Evolutionary conservation across 2,888 invertebrate genomes (phyloP), one percentile per base, ranked within the genome.

Genomic region (Campoplex nolae): DNA sequence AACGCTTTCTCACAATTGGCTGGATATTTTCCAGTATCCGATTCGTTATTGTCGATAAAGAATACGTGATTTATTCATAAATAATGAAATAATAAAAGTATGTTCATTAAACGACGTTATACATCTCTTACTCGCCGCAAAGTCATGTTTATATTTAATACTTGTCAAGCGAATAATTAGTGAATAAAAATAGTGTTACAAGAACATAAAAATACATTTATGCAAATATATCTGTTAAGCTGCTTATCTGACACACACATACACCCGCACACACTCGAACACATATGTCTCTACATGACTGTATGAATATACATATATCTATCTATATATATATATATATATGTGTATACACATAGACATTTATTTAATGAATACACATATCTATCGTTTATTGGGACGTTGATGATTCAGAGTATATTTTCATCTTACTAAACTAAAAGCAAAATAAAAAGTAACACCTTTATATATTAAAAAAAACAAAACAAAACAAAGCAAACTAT

Each of bases 381-480:
- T 86, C 78, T 71, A 65, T 78, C 56, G 86, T 86, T 85, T 58
- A 82, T 83, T 85, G 84, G 71, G 89, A 91, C 86, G 92, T 91
- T 91, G 89, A 92, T 84, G 87, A 91, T 92, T 92, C 90, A 92
- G 90, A 92, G 91, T 92, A 92, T 92, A 92, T 92, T 92, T 92
- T 92, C 90, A 80, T 89, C 88, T 90, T 89, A 87, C 67, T 68
- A 58, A 82, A 48, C 16, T 71, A 71, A 78, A 83, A 54, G 28
- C 58, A 84, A 77, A 35, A 78, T 16, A 76, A 70, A 62, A 32
- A 65, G 62, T 65, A 56, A 83, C 18, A 65, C 54, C 81, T 48
- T n/a, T 48, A 70, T 78, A 58, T 68, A 23, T 23, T 23, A 23
- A 23, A 23, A 23, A 23, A 23, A 23, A 23, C 23, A 23, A 23